Percentiles rank a stretch among this genome's conserved stretches.
Conservation (phyloP, 2,797 vertebrate species). For the Perodicticus potto region DNA sequence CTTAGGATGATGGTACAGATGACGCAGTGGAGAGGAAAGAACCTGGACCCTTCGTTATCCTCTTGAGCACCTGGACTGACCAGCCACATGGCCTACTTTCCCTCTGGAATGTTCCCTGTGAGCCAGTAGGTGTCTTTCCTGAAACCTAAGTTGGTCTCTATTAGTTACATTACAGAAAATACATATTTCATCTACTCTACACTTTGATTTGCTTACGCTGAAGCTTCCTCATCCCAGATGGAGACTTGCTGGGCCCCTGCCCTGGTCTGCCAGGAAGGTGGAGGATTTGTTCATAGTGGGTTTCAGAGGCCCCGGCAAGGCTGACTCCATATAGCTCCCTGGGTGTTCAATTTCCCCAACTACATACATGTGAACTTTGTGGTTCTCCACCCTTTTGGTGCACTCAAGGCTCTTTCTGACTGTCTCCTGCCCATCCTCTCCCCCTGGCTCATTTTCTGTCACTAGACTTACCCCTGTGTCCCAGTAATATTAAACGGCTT, state of each 20-base stretch:
- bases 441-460: neutral
- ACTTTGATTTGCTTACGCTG: neutral
- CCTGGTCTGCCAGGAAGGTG: neutral
- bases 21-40: neutral
- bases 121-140: neutral
- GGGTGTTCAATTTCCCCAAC: neutral
- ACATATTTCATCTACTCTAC: neutral
- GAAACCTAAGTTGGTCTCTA: neutral
- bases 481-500: neutral
- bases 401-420: neutral
- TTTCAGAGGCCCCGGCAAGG: neutral
- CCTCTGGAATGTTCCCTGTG: neutral
- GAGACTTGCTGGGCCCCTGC: neutral
- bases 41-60: neutral
- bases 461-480: neutral
- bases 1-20: neutral
- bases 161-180: neutral
- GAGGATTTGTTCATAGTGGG: neutral
- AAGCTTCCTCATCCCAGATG: neutral
- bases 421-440: neutral
- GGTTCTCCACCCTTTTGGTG: neutral
- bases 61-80: neutral
- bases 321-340: neutral
- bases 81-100: neutral
- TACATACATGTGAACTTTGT: neutral